These are phyloP conservation scores for Diorhabda carinulata DNA, from an alignment of 1,140 invertebrate species.

Conservation along the genomic window DNA sequence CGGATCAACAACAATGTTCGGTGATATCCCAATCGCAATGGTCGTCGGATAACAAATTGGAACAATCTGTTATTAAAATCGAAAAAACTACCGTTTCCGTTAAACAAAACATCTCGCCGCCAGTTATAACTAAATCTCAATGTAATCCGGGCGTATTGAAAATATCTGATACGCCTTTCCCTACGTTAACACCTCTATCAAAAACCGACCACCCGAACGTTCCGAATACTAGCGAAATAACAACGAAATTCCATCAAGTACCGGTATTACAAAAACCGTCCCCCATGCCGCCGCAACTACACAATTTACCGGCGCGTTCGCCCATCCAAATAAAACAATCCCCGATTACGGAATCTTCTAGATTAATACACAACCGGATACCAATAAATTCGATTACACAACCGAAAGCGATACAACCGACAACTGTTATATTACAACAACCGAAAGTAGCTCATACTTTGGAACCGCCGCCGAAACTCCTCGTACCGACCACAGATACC, in stretches of 20 bases:
- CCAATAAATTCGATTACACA: conserved; percentile 55
- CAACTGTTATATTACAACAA: conserved; percentile 51
- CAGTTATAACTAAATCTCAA: background rate
- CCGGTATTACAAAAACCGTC: conserved; percentile 11
- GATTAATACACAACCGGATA: conserved; percentile 39
- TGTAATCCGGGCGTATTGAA: conserved; percentile 12
- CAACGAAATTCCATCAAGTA: background rate
- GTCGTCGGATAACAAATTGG: background rate
- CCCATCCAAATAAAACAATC: conserved; percentile 27
- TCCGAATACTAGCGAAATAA: background rate
- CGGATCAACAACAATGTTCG: conserved; percentile 30
- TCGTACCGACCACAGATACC: conserved; percentile 27
- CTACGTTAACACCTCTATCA: conserved; percentile 14
- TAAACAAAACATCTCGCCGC: background rate
- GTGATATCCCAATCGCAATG: conserved; percentile 49
- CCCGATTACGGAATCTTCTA: conserved; percentile 22
- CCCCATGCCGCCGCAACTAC: conserved; percentile 21
- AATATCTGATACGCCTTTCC: conserved; percentile 19
- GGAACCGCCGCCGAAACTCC: conserved; percentile 34
- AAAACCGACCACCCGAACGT: conserved; percentile 5
- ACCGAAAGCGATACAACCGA: conserved; percentile 53
- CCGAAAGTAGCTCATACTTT: conserved; percentile 38
- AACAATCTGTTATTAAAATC: conserved; percentile 18
- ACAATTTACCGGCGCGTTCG: conserved; percentile 36
- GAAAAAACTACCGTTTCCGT: background rate